Conservation (phyloP, 1,140 invertebrate species). For the Anoplolepis gracilipes region DNA sequence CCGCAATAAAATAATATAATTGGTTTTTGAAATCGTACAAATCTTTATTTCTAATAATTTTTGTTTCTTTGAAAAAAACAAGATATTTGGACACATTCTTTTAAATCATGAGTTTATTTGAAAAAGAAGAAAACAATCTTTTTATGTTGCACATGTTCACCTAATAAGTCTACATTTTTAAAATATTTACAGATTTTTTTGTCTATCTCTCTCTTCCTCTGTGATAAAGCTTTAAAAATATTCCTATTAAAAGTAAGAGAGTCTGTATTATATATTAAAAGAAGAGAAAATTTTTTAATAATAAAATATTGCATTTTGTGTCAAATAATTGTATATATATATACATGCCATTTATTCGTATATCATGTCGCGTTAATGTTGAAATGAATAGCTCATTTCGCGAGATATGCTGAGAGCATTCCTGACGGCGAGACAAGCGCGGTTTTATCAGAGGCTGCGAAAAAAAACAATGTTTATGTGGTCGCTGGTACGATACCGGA, state of each 20-base stretch:
- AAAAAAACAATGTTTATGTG: constrained; percentile 92
- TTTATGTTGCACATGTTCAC: too few species aligned
- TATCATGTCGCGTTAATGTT: not conserved
- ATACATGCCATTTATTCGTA: not conserved
- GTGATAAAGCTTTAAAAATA: too few species aligned
- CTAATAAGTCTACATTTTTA: too few species aligned
- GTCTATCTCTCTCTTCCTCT: too few species aligned
- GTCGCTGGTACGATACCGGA: constrained; percentile 97
- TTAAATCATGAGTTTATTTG: too few species aligned
- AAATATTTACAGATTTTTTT: too few species aligned
- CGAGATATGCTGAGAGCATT: constrained; percentile 94
- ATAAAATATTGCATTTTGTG: not conserved
- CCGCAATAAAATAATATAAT: too few species aligned
- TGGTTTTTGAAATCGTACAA: too few species aligned
- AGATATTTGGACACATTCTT: too few species aligned
- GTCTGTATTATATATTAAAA: not conserved
- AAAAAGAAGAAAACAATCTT: too few species aligned
- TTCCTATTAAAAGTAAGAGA: not conserved
- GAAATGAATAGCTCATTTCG: constrained; percentile 89
- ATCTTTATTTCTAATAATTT: too few species aligned
- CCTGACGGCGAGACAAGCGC: constrained; percentile 91
- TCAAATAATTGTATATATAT: not conserved
- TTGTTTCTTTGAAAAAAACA: too few species aligned
- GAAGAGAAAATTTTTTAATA: not conserved
- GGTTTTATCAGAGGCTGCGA: constrained; percentile 91